Evolutionary conservation across 2,888 invertebrate genomes (phyloP).

Genomic region (Malthinus flaveolus): DNA sequence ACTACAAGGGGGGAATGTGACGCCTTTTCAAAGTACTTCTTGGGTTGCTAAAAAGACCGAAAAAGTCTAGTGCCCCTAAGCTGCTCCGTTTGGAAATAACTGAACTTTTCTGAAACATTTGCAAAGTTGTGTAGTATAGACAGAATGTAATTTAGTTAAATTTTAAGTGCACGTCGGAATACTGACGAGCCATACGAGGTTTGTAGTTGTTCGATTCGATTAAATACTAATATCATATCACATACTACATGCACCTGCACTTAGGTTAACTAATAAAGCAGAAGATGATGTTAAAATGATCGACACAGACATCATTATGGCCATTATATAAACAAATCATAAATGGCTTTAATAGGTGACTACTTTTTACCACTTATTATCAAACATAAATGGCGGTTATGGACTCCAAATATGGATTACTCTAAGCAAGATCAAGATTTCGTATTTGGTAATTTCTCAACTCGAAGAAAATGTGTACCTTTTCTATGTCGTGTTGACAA

Average conservation of each 20-base stretch:
- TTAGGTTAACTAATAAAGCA: not conserved
- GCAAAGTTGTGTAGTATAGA: too few species aligned
- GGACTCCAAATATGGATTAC: constrained; percentile 20
- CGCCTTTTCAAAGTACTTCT: too few species aligned
- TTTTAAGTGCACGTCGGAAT: too few species aligned
- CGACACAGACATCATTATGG: not conserved
- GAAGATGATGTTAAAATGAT: not conserved
- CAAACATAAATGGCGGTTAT: not conserved
- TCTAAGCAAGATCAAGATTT: constrained; percentile 13
- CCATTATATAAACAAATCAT: not conserved
- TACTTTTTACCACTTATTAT: not conserved
- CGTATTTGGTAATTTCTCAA: constrained; percentile 30
- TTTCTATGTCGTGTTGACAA: too few species aligned
- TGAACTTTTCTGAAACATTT: too few species aligned
- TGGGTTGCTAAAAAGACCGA: too few species aligned
- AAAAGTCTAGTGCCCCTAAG: too few species aligned
- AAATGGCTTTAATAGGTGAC: not conserved
- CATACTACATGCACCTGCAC: constrained; percentile 1
- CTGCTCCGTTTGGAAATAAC: too few species aligned
- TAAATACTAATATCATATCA: not conserved
- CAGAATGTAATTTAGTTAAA: too few species aligned
- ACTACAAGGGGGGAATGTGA: too few species aligned
- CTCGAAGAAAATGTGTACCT: constrained; percentile 14
- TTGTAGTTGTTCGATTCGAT: too few species aligned
- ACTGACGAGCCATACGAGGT: too few species aligned